These are phyloP conservation scores for Drosophila formosana DNA, from an alignment of 2,888 invertebrate species.

Conservation along the genomic window DNA sequence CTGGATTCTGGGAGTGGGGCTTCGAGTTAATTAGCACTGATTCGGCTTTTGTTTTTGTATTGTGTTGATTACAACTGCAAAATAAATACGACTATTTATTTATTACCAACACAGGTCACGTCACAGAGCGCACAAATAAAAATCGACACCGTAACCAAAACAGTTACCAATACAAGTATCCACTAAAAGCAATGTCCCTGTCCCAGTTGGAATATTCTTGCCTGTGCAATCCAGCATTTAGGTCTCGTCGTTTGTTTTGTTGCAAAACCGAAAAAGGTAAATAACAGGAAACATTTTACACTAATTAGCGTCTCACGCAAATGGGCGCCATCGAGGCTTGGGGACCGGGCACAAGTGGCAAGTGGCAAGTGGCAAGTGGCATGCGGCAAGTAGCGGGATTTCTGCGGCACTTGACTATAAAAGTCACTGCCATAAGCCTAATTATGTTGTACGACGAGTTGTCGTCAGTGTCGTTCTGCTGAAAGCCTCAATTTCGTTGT, in stretches of 20 bases:
- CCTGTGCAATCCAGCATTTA: conserved; percentile 25
- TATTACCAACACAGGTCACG: conserved; percentile 75
- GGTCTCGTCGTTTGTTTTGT: conserved; percentile 61
- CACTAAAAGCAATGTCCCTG: conserved; percentile 27
- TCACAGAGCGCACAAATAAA: conserved; percentile 66
- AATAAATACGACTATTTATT: conserved; percentile 71
- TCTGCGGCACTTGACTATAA: conserved; percentile 60
- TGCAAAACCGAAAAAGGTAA: conserved; percentile 76
- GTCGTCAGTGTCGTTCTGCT: conserved; percentile 54
- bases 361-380: background rate
- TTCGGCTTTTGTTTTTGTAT: conserved; percentile 51
- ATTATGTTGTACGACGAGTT: conserved; percentile 74
- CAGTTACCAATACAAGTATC: conserved; percentile 55
- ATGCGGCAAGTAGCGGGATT: conserved; percentile 4
- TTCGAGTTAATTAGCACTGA: conserved; percentile 72
- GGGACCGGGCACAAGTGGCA: background rate
- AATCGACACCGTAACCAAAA: conserved; percentile 72
- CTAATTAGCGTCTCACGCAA: conserved; percentile 80
- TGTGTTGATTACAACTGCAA: conserved; percentile 63
- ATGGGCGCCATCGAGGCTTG: conserved; percentile 49
- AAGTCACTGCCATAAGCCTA: conserved; percentile 77
- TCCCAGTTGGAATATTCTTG: background rate
- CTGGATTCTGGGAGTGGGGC: conserved; percentile 19
- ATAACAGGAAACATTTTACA: conserved; percentile 81
- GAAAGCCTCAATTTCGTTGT: conserved; percentile 44